phyloP scores from a whole-genome alignment of 1,140 invertebrate genomes.

The Drosophila kurseongensis region DNA sequence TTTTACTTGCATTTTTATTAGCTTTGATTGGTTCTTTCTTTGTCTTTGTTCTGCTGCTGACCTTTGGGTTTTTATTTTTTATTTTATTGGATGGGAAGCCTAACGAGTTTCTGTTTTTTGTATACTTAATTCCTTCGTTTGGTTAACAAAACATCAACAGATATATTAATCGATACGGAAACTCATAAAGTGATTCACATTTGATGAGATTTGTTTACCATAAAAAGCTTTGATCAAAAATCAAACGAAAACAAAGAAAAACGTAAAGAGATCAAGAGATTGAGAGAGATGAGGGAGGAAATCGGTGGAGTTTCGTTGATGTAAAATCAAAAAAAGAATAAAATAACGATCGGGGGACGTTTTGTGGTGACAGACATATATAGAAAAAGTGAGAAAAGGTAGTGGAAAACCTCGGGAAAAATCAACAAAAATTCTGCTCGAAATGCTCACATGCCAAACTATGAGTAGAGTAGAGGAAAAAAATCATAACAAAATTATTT shows the following conservation, averaged over 20 bases:
- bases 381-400: constrained; percentile 29
- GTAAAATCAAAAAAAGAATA: constrained; percentile 35
- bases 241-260: constrained; percentile 47
- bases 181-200: constrained; percentile 43
- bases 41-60: constrained; percentile 29
- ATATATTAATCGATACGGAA: constrained; percentile 32
- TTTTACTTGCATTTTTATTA: constrained; percentile 62
- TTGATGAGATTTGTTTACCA: constrained; percentile 63
- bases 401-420: constrained; percentile 21
- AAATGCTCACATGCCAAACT: constrained; percentile 34
- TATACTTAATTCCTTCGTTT: constrained; percentile 40
- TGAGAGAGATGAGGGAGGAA: constrained; percentile 24
- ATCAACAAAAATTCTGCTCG: constrained; percentile 18
- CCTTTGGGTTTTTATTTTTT: constrained; percentile 39
- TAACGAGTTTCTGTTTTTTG: constrained; percentile 43
- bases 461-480: constrained; percentile 7
- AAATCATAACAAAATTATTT: constrained; percentile 21
- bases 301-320: constrained; percentile 31
- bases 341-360: constrained; percentile 37
- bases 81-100: constrained; percentile 19
- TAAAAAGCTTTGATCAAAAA: constrained; percentile 76
- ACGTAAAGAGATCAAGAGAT: constrained; percentile 23
- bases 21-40: constrained; percentile 49
- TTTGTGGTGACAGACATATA: constrained; percentile 46
- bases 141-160: constrained; percentile 41